A percentile compares a stretch with the other conserved stretches of the same genome.
Evolutionary conservation across 2,888 invertebrate species (phyloP).

Genomic region (Abrostola triplasia): DNA sequence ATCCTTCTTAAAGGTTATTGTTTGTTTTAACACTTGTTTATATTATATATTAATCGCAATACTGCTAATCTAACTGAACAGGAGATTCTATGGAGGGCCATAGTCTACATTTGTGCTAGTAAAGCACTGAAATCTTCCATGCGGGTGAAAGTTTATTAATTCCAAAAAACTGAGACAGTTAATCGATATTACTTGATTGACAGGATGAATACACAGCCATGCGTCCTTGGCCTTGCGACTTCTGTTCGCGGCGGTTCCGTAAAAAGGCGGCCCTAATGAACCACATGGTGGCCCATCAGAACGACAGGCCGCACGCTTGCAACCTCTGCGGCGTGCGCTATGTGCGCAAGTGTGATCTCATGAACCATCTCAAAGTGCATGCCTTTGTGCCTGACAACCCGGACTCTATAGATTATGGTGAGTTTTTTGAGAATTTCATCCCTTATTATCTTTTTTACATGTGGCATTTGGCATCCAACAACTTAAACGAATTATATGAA

Average conservation of each 20-base stretch:
- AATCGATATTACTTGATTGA: slow-evolving; percentile 5
- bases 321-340: slow-evolving; percentile 94
- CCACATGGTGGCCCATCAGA: slow-evolving; percentile 96
- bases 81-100: no score
- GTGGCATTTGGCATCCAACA: no score
- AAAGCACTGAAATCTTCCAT: no score
- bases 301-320: slow-evolving; percentile 94
- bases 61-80: no score
- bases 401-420: slow-evolving; percentile 88
- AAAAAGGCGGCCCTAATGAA: slow-evolving; percentile 95
- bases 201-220: slow-evolving; percentile 91
- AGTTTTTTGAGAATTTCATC: slow-evolving; percentile 34
- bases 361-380: slow-evolving; percentile 94
- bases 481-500: neutral
- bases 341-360: slow-evolving; percentile 93
- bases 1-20: no score
- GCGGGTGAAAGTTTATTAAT: no score
- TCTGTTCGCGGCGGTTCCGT: slow-evolving; percentile 94
- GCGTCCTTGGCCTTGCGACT: slow-evolving; percentile 95
- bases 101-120: no score
- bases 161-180: no score
- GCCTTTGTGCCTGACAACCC: slow-evolving; percentile 92
- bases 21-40: no score
- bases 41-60: no score
- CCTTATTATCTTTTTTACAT: neutral